Percentiles rank a stretch among this genome's conserved stretches.
These are phyloP conservation scores for Eleginops maclovinus DNA, from an alignment of 2,113 vertebrate genomes.

Conservation along the genomic window DNA sequence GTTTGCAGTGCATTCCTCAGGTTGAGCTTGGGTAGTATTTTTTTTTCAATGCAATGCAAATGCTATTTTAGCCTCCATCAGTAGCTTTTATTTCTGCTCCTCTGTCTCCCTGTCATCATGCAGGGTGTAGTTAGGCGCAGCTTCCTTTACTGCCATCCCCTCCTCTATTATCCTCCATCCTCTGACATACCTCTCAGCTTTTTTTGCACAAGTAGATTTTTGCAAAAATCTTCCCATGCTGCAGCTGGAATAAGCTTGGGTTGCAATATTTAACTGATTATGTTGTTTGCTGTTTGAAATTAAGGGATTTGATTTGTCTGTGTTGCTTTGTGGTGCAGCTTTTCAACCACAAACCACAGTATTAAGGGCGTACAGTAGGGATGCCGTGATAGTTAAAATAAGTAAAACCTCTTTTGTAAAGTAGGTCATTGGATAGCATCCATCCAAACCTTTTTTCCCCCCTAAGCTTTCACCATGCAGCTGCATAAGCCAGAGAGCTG, in stretches of 20 bases:
- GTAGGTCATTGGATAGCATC: conserved; percentile 78
- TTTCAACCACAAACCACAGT: background rate
- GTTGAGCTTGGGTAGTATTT: background rate
- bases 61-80: conserved; percentile 15
- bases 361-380: conserved; percentile 12
- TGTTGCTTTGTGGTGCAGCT: conserved; percentile 7
- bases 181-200: background rate
- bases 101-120: conserved; percentile 34
- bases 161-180: conserved; percentile 17
- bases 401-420: conserved; percentile 72
- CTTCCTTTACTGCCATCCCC: conserved; percentile 6
- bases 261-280: background rate
- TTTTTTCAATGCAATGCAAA: background rate
- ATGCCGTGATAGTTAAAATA: conserved; percentile 48
- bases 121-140: background rate
- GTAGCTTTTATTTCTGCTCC: conserved; percentile 1
- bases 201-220: background rate
- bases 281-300: background rate
- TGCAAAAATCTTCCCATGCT: background rate
- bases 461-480: conserved; percentile 51
- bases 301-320: background rate
- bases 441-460: conserved; percentile 37
- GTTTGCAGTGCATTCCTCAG: background rate
- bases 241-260: background rate
- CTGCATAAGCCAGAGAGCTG: conserved; percentile 9